These are phyloP conservation scores for Emydocephalus ijimae DNA, from an alignment of 2,113 vertebrate species.

Conservation along the genomic window DNA sequence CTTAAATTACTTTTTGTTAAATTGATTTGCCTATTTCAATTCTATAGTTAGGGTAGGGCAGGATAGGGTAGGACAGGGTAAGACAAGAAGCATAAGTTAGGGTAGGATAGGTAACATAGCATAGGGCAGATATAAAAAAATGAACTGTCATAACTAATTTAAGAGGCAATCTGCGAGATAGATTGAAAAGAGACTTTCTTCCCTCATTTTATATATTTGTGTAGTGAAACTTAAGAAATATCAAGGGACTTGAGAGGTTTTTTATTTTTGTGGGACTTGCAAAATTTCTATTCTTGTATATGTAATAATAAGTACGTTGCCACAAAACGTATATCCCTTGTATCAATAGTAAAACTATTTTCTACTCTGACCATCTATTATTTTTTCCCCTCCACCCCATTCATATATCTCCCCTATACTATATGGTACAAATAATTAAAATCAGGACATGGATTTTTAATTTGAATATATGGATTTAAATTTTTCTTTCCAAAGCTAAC, in stretches of 20 bases:
- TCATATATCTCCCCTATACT: neutral
- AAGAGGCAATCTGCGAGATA: neutral
- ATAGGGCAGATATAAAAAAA: neutral
- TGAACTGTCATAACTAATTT: neutral
- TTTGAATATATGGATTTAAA: neutral
- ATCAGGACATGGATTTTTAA: neutral
- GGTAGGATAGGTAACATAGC: neutral
- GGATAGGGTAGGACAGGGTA: too few relatives aligned
- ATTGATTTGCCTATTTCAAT: neutral
- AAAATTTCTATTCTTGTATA: neutral
- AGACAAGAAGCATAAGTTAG: too few relatives aligned
- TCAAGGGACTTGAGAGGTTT: neutral
- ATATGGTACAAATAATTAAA: neutral
- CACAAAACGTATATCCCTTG: neutral
- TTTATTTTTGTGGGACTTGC: neutral
- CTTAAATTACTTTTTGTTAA: neutral
- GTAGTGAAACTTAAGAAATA: neutral
- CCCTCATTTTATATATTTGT: neutral
- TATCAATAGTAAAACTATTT: neutral
- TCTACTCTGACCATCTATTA: neutral
- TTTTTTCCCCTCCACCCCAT: neutral
- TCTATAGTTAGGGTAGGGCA: neutral
- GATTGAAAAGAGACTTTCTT: neutral
- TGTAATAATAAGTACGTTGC: neutral
- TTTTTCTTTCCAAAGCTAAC: neutral